Conservation (phyloP, 2,113 vertebrate genomes). For the Orthonyx spaldingii region DNA sequence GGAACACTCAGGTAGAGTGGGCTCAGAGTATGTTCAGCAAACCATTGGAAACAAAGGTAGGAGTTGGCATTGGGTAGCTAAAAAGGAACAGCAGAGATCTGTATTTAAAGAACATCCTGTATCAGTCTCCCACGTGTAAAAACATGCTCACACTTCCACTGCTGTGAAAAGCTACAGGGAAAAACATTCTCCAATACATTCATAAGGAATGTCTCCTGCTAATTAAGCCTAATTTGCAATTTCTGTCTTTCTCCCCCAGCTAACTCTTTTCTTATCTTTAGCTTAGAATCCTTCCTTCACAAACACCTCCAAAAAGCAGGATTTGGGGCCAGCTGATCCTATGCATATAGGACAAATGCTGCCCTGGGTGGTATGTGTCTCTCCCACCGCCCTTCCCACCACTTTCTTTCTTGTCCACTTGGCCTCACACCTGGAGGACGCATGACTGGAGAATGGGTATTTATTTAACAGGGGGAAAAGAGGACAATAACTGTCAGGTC, state of each 20-base stretch:
- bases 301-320: not conserved
- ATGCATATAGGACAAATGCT: not conserved
- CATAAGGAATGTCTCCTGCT: constrained; percentile 1
- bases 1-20: accelerated
- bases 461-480: not conserved
- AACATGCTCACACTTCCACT: not conserved
- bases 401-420: not conserved
- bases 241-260: not conserved
- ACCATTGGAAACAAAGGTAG: not conserved
- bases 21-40: not conserved
- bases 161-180: constrained; percentile 7
- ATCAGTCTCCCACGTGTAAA: constrained; percentile 25
- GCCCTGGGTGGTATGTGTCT: not conserved
- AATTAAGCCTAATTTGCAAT: constrained; percentile 29
- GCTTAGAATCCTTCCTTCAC: constrained; percentile 4
- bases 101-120: constrained; percentile 32
- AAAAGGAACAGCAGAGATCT: not conserved
- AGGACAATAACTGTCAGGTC: not conserved
- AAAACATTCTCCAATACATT: constrained; percentile 42
- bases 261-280: not conserved
- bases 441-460: not conserved
- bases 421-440: not conserved
- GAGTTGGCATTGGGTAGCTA: not conserved
- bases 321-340: not conserved
- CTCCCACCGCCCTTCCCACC: not conserved